phyloP scores from a whole-genome alignment of 1,140 invertebrate genomes.

The Lysiphlebus fabarum region DNA sequence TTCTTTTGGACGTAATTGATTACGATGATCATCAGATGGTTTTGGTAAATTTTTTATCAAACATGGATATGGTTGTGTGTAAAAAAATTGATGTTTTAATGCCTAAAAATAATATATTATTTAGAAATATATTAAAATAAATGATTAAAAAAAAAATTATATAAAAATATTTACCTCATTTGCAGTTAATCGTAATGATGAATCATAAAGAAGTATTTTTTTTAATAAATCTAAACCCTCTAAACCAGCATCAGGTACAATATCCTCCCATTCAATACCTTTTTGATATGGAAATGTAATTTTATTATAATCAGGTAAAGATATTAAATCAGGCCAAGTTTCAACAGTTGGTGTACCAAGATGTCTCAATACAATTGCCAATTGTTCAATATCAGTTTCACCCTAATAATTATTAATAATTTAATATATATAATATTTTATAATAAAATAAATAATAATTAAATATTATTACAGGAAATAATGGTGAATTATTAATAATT shows the following conservation, averaged over 20 bases:
- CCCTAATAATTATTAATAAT: conserved; percentile 54
- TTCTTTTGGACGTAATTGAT: conserved; percentile 41
- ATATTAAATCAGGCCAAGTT: conserved; percentile 77
- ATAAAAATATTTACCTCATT: conserved; percentile 65
- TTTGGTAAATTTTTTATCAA: conserved; percentile 38
- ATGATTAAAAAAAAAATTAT: conserved; percentile 12
- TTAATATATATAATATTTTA: conserved; percentile 4
- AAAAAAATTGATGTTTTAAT: conserved; percentile 47
- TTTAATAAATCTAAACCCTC: conserved; percentile 74
- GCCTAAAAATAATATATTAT: conserved; percentile 31
- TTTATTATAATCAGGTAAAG: conserved; percentile 95
- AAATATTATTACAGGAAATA: conserved; percentile 74
- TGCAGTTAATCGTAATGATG: conserved; percentile 75
- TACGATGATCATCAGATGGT: conserved; percentile 41
- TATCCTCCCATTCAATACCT: conserved; percentile 66
- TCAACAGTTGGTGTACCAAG: conserved; percentile 84
- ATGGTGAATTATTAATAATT: conserved; percentile 82
- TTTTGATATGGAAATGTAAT: conserved; percentile 82
- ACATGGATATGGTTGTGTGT: conserved; percentile 42
- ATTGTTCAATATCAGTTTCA: conserved; percentile 95
- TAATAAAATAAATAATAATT: conserved; percentile 8
- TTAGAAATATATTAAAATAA: conserved; percentile 6
- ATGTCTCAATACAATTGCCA: conserved; percentile 84
- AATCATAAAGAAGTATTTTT: conserved; percentile 79
- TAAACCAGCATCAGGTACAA: conserved; percentile 68